Conservation (phyloP, 2,113 vertebrate genomes). For the Pygathrix nemaeus region DNA sequence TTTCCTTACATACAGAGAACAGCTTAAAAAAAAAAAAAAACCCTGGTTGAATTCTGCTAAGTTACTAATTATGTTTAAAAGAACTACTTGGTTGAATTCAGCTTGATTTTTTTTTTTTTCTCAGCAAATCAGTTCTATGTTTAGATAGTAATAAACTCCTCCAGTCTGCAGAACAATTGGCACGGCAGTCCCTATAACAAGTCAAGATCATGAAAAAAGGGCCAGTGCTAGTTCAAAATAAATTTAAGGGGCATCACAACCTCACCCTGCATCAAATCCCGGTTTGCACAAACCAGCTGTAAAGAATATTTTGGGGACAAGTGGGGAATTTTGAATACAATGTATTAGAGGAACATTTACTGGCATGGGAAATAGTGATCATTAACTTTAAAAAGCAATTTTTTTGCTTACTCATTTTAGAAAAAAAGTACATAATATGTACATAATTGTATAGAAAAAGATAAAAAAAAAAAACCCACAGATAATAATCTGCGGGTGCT, state of each 20-base stretch:
- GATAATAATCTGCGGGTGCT: not conserved
- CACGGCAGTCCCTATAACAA: conserved; percentile 38
- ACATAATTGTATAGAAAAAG: conserved; percentile 4
- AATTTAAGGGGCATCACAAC: not conserved
- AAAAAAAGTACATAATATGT: not conserved
- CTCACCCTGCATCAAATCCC: not conserved
- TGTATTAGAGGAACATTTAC: not conserved
- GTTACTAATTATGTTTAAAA: conserved; percentile 76
- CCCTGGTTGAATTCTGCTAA: conserved; percentile 68
- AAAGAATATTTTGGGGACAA: not conserved
- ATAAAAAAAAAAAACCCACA: not conserved
- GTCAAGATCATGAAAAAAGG: conserved; percentile 29
- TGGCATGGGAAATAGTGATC: not conserved
- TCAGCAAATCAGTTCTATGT: conserved; percentile 71
- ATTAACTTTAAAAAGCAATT: conserved; percentile 17
- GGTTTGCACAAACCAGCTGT: not conserved
- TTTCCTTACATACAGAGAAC: conserved; percentile 47
- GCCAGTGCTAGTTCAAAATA: not conserved
- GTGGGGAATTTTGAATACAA: not conserved
- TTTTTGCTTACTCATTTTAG: conserved; percentile 48
- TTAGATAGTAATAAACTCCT: conserved; percentile 76
- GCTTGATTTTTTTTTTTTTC: conserved; percentile 51
- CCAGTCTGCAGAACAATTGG: conserved; percentile 70
- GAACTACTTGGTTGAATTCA: conserved; percentile 76
- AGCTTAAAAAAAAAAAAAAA: conserved; percentile 58